Base-by-base conservation (phyloP, 2,113 vertebrate species). In the Meleagris gallopavo region DNA sequence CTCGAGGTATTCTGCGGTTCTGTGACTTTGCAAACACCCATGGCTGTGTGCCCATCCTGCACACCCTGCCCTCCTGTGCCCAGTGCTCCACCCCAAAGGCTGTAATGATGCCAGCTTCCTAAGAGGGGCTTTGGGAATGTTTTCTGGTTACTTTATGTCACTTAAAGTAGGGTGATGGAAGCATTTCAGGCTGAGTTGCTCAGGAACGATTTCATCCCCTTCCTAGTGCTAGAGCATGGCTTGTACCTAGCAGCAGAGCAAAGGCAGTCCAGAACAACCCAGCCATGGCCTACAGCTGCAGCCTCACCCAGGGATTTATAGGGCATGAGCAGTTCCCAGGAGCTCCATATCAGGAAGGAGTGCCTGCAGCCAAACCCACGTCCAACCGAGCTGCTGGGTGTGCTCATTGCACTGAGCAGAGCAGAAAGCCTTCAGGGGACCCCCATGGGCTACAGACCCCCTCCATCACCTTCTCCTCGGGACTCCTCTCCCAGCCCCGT, bases 401-500 rank as follows among this genome's bases (percentile, higher is more conserved):
- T 5, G 55, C 69, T 50, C 11, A 0, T 12, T 21, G 62, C 46
- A 5, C 0, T 5, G 30, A 11, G 0, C n/a, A 43, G 41, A 58
- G 36, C 3, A 4, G 4, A 17, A 60, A 87, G 27, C 8, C 45
- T 3, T 0, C 54, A 13, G 1, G 46, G 14, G n/a, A 82, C 20
- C 62, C 14, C 34, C 18, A 9, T 0, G 0, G 6, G 30, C 66
- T 9, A 5, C 24, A 40, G 36, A 64, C 61, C 36, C 36, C 38
- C 16, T 40, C 36, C 61, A 40, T 18, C 25, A 19, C 61, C 61
- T 13, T 29, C 34, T 64, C 61, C 61, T 64, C 8, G 38, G 61
- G 61, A 15, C 27, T 64, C 25, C 61, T 29, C 25, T 40, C 61
- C 25, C 61, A 40, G 38, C 25, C 25, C 34, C 10, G 11, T 2